Conservation (phyloP, 2,888 invertebrate species). For the Diploptera punctata region DNA sequence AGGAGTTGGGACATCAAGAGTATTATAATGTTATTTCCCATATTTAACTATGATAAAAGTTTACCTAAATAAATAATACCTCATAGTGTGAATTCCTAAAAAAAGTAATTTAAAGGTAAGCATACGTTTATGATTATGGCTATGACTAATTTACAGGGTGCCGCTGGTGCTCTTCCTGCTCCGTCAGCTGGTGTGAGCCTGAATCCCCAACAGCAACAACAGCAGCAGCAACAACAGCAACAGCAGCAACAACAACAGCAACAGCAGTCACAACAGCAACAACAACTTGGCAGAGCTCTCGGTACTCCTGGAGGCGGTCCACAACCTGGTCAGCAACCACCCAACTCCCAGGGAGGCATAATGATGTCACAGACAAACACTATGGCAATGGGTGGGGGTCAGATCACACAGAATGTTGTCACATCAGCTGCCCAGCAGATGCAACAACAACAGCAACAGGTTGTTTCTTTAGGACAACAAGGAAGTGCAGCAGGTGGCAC, state of each 20-base stretch:
- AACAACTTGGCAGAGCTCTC: conserved; percentile 39
- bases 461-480: conserved; percentile 31
- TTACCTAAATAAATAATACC: too few species aligned
- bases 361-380: conserved; percentile 61
- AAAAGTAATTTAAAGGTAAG: too few species aligned
- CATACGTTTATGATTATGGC: too few species aligned
- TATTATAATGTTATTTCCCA: too few species aligned
- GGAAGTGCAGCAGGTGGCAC: conserved; percentile 24
- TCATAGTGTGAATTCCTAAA: too few species aligned
- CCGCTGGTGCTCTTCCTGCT: conserved; percentile 17
- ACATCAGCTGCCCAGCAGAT: conserved; percentile 22
- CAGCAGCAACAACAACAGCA: conserved; percentile 52
- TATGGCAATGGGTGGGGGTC: conserved; percentile 66
- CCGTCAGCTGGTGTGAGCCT: conserved; percentile 16
- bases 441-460: conserved; percentile 30
- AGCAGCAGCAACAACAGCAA: conserved; percentile 45
- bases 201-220: conserved; percentile 38
- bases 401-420: conserved; percentile 57
- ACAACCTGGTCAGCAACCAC: conserved; percentile 6
- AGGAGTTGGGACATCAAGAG: too few species aligned
- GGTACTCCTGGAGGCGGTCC: conserved; percentile 30
- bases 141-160: neutral
- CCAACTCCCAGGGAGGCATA: conserved; percentile 52
- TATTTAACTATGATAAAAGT: too few species aligned
- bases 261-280: conserved; percentile 52